phyloP scores from a whole-genome alignment of 2,797 vertebrate genomes.

The Brachyalestes nurse region DNA sequence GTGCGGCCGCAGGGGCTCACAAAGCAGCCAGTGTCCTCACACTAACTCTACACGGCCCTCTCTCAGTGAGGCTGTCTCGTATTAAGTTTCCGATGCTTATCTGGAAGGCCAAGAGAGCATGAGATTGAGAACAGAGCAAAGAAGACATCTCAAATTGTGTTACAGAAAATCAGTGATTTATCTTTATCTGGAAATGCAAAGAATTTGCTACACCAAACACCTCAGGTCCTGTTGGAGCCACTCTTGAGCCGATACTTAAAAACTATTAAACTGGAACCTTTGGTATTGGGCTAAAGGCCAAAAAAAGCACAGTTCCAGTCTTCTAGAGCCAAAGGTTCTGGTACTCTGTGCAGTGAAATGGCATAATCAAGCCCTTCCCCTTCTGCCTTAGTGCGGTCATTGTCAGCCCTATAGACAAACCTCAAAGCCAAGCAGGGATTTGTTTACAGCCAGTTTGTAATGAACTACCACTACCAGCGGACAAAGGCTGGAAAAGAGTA shows the following conservation, averaged over 20 bases:
- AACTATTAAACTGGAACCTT: too few species aligned
- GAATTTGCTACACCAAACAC: too few species aligned
- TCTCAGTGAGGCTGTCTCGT: slow-evolving; percentile 15
- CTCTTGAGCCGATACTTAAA: too few species aligned
- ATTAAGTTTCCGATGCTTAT: slow-evolving; percentile 20
- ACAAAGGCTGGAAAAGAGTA: slow-evolving; percentile 17
- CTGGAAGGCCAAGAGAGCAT: slow-evolving; percentile 33
- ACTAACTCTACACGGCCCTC: slow-evolving; percentile 4
- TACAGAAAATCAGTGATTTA: neutral
- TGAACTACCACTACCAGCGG: slow-evolving; percentile 9
- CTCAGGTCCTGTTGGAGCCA: too few species aligned
- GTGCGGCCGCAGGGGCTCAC: slow-evolving; percentile 9
- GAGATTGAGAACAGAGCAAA: slow-evolving; percentile 3
- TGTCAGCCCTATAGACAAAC: neutral
- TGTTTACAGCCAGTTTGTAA: slow-evolving; percentile 23
- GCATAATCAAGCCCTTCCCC: neutral
- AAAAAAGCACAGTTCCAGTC: too few species aligned
- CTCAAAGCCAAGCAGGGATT: neutral
- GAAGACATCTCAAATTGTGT: slow-evolving; percentile 18
- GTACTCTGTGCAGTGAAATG: too few species aligned
- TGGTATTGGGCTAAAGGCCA: too few species aligned
- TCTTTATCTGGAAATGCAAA: too few species aligned
- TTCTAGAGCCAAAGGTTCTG: too few species aligned
- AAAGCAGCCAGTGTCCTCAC: neutral
- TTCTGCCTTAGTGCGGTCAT: neutral